phyloP scores from a whole-genome alignment of 2,113 vertebrate genomes.

The Antigone vipio region DNA sequence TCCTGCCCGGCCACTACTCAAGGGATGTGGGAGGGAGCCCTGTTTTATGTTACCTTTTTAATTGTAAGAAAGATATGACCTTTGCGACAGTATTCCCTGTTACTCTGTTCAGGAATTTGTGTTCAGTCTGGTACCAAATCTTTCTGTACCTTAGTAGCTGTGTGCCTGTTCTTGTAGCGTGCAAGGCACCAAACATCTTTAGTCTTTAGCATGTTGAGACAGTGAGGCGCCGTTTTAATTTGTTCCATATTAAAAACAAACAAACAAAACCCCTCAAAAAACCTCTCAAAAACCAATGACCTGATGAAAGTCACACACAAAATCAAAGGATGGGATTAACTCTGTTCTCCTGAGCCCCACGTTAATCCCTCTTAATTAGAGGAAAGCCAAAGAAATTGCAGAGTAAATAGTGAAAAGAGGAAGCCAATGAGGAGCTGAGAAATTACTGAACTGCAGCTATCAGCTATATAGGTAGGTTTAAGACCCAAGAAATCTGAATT shows the following conservation, averaged over 20 bases:
- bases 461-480: not conserved
- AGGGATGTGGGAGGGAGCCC: not conserved
- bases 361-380: not conserved
- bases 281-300: no score
- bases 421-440: slow-evolving; percentile 18
- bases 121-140: not conserved
- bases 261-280: no score
- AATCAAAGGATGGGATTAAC: not conserved
- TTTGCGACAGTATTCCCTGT: not conserved
- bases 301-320: not conserved
- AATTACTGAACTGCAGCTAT: not conserved
- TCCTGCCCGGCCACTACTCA: accelerated
- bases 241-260: not conserved
- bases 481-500: not conserved
- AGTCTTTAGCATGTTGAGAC: not conserved
- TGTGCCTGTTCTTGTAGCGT: not conserved
- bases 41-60: not conserved
- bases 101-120: not conserved
- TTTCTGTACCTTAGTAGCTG: not conserved
- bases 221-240: not conserved
- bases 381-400: not conserved
- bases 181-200: not conserved
- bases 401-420: not conserved
- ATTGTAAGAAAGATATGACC: not conserved
- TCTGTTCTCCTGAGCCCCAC: not conserved